phyloP scores from a whole-genome alignment of 2,888 invertebrate species.

The Magallana nippona region DNA sequence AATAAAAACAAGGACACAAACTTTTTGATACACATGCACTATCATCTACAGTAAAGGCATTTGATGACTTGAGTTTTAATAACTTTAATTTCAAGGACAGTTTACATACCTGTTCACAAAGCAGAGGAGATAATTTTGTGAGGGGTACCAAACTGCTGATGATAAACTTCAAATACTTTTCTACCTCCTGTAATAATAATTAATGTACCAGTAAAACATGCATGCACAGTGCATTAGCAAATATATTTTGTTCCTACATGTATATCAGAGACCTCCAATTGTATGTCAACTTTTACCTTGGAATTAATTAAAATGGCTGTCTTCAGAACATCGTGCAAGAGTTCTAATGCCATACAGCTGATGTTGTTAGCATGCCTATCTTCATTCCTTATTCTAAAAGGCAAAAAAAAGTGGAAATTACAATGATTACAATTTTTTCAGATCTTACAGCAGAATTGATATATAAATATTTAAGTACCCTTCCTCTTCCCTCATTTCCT shows the following conservation, averaged over 20 bases:
- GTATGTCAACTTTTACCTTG: constrained; percentile 53
- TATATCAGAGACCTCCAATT: too few species aligned
- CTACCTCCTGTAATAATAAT: constrained; percentile 68
- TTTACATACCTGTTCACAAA: constrained; percentile 59
- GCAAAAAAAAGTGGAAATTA: background rate
- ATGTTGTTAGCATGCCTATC: constrained; percentile 56
- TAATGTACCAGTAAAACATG: background rate
- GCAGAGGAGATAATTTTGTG: constrained; percentile 49
- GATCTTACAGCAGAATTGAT: background rate
- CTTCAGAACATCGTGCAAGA: constrained; percentile 63
- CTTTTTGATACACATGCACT: too few species aligned
- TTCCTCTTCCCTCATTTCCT: constrained; percentile 52
- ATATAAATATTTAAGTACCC: constrained; percentile 37
- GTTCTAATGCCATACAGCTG: constrained; percentile 56
- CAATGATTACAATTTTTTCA: too few species aligned
- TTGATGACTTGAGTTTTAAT: background rate
- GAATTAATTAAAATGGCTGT: constrained; percentile 62
- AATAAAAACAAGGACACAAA: too few species aligned
- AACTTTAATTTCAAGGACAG: background rate
- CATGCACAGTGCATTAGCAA: background rate
- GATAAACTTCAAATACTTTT: constrained; percentile 70
- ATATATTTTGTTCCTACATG: too few species aligned
- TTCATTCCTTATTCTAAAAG: background rate
- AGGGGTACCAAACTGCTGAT: constrained; percentile 63
- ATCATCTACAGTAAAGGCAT: background rate